These are phyloP conservation scores for Hassar affinis DNA, from an alignment of 2,113 vertebrate genomes.

Conservation along the genomic window DNA sequence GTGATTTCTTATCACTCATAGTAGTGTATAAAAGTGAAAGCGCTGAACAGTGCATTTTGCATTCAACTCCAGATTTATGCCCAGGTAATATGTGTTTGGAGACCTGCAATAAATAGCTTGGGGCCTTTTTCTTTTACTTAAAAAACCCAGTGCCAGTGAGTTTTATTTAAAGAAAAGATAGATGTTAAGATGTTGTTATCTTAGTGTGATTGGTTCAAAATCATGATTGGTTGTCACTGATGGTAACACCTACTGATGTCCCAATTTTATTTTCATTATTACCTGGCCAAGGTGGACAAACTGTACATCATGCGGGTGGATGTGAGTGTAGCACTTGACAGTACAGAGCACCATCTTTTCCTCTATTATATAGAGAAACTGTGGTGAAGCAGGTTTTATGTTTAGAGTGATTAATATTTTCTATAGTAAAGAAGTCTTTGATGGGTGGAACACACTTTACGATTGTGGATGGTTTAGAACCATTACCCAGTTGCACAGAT, in stretches of 20 bases:
- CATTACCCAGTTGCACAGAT: background rate
- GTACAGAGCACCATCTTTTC: background rate
- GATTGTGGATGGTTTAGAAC: background rate
- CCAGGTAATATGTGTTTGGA: too few species aligned
- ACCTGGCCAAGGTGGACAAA: background rate
- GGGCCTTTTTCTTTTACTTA: too few species aligned
- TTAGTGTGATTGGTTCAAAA: too few species aligned
- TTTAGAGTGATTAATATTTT: background rate
- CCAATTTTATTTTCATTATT: background rate
- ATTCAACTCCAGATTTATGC: too few species aligned
- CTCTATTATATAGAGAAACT: background rate
- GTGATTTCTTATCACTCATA: too few species aligned
- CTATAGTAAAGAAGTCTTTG: background rate
- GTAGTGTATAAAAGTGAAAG: too few species aligned
- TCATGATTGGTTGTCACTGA: background rate
- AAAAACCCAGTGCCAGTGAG: too few species aligned
- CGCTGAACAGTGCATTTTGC: too few species aligned
- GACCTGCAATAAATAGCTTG: too few species aligned
- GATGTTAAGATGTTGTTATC: too few species aligned
- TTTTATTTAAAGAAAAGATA: too few species aligned
- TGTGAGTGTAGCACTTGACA: background rate
- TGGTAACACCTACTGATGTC: background rate
- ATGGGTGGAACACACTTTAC: background rate
- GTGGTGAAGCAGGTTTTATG: background rate
- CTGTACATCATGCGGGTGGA: background rate